These are phyloP conservation scores for Epistrophe eligans DNA, from an alignment of 2,888 invertebrate genomes.

Conservation along the genomic window DNA sequence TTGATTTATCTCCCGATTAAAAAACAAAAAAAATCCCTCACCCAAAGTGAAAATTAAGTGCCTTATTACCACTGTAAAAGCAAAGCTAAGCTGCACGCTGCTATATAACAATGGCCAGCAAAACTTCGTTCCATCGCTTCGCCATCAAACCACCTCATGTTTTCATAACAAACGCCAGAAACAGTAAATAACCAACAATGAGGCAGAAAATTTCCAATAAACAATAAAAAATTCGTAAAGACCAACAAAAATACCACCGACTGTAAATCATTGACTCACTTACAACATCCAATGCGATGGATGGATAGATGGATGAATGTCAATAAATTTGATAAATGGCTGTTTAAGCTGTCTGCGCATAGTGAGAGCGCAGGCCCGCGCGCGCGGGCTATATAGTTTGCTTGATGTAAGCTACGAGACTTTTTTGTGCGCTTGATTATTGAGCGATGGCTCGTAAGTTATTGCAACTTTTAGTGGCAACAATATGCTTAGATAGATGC, in stretches of 20 bases:
- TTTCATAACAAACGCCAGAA: conserved; percentile 48
- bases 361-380: background rate
- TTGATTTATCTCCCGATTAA: conserved; percentile 12
- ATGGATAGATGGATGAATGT: conserved; percentile 79
- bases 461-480: conserved; percentile 40
- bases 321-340: conserved; percentile 80
- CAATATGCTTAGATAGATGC: conserved; percentile 33
- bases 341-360: conserved; percentile 78
- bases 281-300: conserved; percentile 63
- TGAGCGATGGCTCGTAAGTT: conserved; percentile 67
- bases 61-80: conserved; percentile 45
- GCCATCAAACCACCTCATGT: conserved; percentile 1
- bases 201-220: conserved; percentile 32
- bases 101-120: background rate
- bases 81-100: conserved; percentile 6
- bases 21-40: background rate
- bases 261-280: conserved; percentile 75
- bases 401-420: conserved; percentile 43
- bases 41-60: conserved; percentile 62
- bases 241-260: conserved; percentile 51
- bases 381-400: background rate
- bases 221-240: conserved; percentile 55
- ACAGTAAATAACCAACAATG: conserved; percentile 62
- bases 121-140: background rate
- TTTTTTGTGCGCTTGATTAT: conserved; percentile 56